Evolutionary conservation across 2,113 vertebrate genomes (phyloP).

Genomic region (Theropithecus gelada): DNA sequence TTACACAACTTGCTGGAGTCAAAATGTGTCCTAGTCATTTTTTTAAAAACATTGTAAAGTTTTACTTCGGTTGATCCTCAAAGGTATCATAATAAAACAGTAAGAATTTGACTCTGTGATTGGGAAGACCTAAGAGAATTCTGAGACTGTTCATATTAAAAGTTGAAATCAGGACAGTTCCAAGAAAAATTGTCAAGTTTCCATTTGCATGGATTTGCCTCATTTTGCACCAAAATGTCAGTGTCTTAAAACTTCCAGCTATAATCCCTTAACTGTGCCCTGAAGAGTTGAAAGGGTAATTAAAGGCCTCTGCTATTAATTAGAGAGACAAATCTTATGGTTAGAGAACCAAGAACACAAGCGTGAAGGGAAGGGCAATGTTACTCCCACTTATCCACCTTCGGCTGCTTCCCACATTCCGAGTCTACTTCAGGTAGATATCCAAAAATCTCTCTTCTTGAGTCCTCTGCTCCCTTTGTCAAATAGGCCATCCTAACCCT

Average conservation of each 20-base stretch:
- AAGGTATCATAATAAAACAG: background rate
- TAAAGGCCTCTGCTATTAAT: background rate
- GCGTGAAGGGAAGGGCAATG: background rate
- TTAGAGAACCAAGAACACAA: background rate
- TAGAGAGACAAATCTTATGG: background rate
- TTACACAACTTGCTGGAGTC: background rate
- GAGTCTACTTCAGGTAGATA: background rate
- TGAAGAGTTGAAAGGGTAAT: background rate
- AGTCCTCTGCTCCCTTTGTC: background rate
- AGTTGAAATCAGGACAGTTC: background rate
- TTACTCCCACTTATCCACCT: background rate
- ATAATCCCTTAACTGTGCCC: background rate
- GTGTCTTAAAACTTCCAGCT: background rate
- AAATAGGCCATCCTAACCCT: background rate
- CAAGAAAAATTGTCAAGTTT: conserved; percentile 32
- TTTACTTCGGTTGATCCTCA: conserved; percentile 35
- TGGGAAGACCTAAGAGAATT: background rate
- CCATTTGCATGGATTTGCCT: conserved; percentile 1
- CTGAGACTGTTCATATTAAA: background rate
- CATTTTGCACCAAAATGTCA: conserved; percentile 37
- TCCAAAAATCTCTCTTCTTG: background rate
- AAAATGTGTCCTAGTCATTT: background rate
- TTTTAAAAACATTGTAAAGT: background rate
- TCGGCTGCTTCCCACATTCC: background rate
- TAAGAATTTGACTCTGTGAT: background rate